phyloP scores from a whole-genome alignment of 2,113 vertebrate genomes.

The Pterocles gutturalis region DNA sequence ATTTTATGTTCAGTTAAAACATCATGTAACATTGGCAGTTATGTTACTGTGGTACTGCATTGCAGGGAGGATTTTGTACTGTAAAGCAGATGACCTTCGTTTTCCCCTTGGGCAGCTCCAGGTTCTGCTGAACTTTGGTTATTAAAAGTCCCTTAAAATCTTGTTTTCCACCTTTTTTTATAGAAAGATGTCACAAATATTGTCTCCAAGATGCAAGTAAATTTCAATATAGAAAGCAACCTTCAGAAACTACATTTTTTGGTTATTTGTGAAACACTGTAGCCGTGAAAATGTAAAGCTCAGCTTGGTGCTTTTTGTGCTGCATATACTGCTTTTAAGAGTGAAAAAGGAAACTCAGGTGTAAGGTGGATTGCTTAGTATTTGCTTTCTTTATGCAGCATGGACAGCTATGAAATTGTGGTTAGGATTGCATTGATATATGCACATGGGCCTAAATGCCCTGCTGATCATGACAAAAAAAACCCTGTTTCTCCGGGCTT shows the following conservation, averaged over 20 bases:
- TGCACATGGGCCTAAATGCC: not conserved
- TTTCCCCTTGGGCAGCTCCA: not conserved
- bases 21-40: not conserved
- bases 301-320: not conserved
- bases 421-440: not conserved
- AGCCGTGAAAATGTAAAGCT: not conserved
- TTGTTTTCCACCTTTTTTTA: not conserved
- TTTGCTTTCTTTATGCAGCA: not conserved
- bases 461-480: not conserved
- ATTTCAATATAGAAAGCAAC: not conserved
- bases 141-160: not conserved
- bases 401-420: not conserved
- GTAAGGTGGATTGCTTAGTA: not conserved
- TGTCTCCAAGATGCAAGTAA: not conserved
- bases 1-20: not conserved
- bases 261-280: not conserved
- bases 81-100: not conserved
- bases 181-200: not conserved
- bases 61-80: not conserved
- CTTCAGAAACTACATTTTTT: not conserved
- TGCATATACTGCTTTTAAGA: not conserved
- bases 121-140: not conserved
- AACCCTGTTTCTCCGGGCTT: not conserved
- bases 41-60: not conserved
- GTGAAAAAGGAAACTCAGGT: not conserved